Evolutionary conservation across 2,113 vertebrate genomes (phyloP).

Genomic region (Erinaceus europaeus): DNA sequence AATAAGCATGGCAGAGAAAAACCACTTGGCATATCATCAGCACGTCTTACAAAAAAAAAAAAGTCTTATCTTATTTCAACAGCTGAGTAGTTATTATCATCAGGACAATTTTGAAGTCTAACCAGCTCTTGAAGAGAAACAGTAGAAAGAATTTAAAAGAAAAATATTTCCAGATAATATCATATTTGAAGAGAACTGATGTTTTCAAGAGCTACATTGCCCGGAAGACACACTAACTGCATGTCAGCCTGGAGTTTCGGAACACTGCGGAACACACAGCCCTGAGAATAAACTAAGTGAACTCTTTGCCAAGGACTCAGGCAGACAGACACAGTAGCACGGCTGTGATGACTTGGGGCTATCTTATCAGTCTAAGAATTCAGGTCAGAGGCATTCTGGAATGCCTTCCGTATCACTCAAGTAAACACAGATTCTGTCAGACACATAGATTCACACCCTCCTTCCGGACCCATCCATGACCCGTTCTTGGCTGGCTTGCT

Average conservation of each 20-base stretch:
- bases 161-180: slow-evolving; percentile 25
- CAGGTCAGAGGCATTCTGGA: slow-evolving; percentile 44
- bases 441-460: slow-evolving; percentile 30
- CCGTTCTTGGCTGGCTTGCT: slow-evolving; percentile 1
- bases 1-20: not conserved
- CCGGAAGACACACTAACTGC: not conserved
- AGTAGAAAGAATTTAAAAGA: not conserved
- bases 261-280: not conserved
- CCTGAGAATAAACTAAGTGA: slow-evolving; percentile 13
- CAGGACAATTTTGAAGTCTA: not conserved
- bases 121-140: not conserved
- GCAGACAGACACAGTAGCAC: slow-evolving; percentile 35
- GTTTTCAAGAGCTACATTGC: not conserved
- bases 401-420: slow-evolving; percentile 27
- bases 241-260: not conserved
- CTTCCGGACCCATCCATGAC: not conserved
- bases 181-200: not conserved
- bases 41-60: not conserved
- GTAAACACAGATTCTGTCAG: slow-evolving; percentile 57
- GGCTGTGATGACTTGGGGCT: not conserved
- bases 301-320: not conserved
- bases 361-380: slow-evolving; percentile 56
- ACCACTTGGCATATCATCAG: not conserved
- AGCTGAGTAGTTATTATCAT: not conserved
- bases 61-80: not conserved